Conservation (phyloP, 2,113 vertebrate genomes). For the Percopsis transmontana region DNA sequence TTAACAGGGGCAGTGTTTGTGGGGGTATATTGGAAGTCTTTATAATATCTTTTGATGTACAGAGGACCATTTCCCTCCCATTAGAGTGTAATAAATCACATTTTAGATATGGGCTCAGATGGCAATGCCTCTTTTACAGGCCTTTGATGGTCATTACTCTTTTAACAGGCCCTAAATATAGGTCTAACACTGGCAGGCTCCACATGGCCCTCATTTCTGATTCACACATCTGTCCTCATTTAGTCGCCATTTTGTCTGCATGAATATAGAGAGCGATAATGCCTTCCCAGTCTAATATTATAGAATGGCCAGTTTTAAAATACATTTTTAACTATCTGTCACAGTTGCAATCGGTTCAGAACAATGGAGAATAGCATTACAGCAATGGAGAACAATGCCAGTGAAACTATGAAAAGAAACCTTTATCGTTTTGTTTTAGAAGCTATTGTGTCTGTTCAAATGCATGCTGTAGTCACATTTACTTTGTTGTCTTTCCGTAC, state of each 20-base stretch:
- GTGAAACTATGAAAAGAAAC: no score
- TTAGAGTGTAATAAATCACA: conserved; percentile 77
- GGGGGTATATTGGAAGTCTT: conserved; percentile 46
- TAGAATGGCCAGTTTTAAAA: conserved; percentile 43
- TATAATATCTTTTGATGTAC: conserved; percentile 69
- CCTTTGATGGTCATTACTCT: conserved; percentile 80
- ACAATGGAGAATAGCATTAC: background rate
- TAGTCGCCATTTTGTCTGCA: conserved; percentile 69
- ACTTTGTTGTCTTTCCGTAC: conserved; percentile 21
- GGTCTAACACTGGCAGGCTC: conserved; percentile 74
- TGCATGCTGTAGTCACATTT: no score
- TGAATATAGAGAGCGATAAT: conserved; percentile 40
- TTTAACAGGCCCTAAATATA: conserved; percentile 80
- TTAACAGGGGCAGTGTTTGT: conserved; percentile 22
- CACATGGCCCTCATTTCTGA: conserved; percentile 78
- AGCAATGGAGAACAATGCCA: no score
- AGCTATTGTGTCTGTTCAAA: no score
- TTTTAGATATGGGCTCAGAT: conserved; percentile 70
- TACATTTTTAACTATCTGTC: conserved; percentile 56
- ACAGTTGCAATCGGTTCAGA: conserved; percentile 36
- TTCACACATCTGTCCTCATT: conserved; percentile 80
- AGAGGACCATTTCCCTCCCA: conserved; percentile 71
- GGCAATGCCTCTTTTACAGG: conserved; percentile 75
- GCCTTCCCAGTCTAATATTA: background rate
- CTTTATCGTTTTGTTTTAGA: no score